Percentiles rank a stretch among this genome's conserved stretches.
Evolutionary conservation across 2,113 vertebrate genomes (phyloP).

Genomic region (Esox niger): DNA sequence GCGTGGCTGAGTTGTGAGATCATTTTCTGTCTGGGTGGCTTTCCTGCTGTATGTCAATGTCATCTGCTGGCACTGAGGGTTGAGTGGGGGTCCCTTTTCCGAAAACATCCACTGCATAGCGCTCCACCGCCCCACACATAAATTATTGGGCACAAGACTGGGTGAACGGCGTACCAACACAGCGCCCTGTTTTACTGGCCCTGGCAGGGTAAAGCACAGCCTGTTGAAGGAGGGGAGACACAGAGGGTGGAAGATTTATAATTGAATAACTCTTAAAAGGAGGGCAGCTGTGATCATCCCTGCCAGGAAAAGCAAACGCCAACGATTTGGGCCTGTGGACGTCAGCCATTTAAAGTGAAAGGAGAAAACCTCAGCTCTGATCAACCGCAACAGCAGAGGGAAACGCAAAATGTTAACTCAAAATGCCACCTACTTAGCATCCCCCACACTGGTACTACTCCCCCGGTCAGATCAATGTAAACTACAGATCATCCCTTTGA

Average conservation of each 20-base stretch:
- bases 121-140: conserved; percentile 59
- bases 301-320: conserved; percentile 68
- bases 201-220: conserved; percentile 50
- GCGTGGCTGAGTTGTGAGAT: conserved; percentile 74
- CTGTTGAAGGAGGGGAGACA: conserved; percentile 25
- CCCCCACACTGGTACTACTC: conserved; percentile 7
- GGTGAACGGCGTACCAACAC: conserved; percentile 43
- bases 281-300: conserved; percentile 52
- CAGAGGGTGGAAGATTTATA: conserved; percentile 66
- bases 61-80: conserved; percentile 70
- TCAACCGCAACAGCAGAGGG: conserved; percentile 51
- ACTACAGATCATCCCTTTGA: neutral
- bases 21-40: conserved; percentile 79
- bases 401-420: conserved; percentile 52
- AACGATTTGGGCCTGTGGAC: conserved; percentile 53
- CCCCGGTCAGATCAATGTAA: neutral
- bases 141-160: conserved; percentile 63
- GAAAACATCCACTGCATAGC: conserved; percentile 55
- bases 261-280: conserved; percentile 69
- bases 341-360: conserved; percentile 56
- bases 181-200: conserved; percentile 60
- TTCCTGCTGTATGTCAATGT: conserved; percentile 77
- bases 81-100: conserved; percentile 61
- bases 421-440: conserved; percentile 42
- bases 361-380: conserved; percentile 40